Conservation (phyloP, 1,140 invertebrate genomes). For the Papilio machaon region DNA sequence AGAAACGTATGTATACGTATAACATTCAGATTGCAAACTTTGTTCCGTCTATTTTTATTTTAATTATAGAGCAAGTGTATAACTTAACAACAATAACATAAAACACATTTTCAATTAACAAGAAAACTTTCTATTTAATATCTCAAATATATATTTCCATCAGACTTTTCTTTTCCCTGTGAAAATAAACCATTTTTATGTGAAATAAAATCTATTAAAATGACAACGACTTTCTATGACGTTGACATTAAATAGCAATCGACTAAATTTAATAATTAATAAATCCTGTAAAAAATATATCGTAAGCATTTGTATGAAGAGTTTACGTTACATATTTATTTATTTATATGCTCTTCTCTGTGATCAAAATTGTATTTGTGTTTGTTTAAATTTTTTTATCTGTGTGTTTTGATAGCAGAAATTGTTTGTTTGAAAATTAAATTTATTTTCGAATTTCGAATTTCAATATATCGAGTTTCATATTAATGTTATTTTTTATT, state of each 20-base stretch:
- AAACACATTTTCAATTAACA: background rate
- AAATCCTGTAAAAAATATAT: background rate
- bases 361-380: background rate
- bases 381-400: conserved; percentile 37
- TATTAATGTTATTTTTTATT: background rate
- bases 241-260: background rate
- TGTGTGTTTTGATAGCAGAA: conserved; percentile 50
- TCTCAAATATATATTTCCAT: background rate
- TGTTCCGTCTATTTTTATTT: background rate
- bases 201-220: conserved; percentile 1
- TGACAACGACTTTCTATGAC: background rate
- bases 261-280: background rate
- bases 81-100: background rate
- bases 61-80: background rate
- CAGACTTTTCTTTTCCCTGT: background rate
- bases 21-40: background rate
- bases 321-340: background rate
- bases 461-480: background rate
- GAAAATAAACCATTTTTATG: background rate
- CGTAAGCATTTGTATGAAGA: background rate
- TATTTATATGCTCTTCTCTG: background rate
- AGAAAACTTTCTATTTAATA: background rate
- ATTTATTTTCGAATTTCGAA: conserved; percentile 34
- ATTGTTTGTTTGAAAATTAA: conserved; percentile 43
- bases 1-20: background rate